A percentile compares a stretch with the other conserved stretches of the same genome.
These are phyloP conservation scores for Malurus melanocephalus DNA, from an alignment of 2,113 vertebrate species.

Conservation along the genomic window DNA sequence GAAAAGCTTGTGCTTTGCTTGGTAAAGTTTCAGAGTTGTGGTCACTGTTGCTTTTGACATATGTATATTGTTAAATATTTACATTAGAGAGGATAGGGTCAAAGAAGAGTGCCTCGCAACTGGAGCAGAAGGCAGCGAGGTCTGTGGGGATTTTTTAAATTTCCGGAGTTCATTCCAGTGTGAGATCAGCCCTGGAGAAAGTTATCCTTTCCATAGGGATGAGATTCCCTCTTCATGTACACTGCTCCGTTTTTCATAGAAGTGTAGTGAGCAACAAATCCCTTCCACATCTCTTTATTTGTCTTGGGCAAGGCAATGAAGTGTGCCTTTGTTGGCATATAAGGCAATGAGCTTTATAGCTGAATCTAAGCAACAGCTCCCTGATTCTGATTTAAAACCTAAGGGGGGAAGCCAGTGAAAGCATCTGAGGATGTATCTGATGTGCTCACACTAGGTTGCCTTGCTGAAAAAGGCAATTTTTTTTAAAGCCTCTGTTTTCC, in stretches of 20 bases:
- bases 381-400: neutral
- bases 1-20: conserved; percentile 9
- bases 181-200: conserved; percentile 21
- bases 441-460: neutral
- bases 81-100: conserved; percentile 1
- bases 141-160: conserved; percentile 20
- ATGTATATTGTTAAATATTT: conserved; percentile 27
- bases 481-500: neutral
- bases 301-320: neutral
- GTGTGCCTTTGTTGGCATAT: neutral
- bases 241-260: neutral
- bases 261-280: neutral
- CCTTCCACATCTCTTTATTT: neutral
- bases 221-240: neutral
- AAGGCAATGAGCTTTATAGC: neutral
- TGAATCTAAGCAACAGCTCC: neutral
- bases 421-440: neutral
- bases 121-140: conserved; percentile 17
- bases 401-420: neutral
- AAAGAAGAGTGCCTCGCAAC: conserved; percentile 2
- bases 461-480: neutral
- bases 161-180: conserved; percentile 16
- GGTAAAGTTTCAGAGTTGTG: neutral
- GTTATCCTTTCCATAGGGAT: neutral
- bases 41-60: conserved; percentile 24